Evolutionary conservation across 2,888 invertebrate species (phyloP), one percentile per base, ranked within the genome.

Genomic region (Chymomyza procnemis): DNA sequence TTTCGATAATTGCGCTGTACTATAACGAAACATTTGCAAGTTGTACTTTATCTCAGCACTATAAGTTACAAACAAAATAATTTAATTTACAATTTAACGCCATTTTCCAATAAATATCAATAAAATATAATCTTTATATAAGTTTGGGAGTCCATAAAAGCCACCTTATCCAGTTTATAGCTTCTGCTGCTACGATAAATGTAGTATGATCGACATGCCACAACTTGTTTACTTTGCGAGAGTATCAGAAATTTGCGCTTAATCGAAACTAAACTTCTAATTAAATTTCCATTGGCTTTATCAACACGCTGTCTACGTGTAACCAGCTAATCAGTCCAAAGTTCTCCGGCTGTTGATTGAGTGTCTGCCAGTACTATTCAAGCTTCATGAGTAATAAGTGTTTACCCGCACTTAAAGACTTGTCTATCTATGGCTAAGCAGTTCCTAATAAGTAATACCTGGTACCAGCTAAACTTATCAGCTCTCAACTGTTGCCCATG

Each of bases 361-460:
- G 30, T 26, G 34, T 41, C 34, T 41, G 14, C 48, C 12, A 30
- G 14, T 61, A 1, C 14, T 30, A 14, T 47, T 52, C 14, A n/a
- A 12, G 48, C 12, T 12, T 0, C 8, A 76, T 83, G 85, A 83
- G 78, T 83, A 85, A 85, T 71, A 8, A 64, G 22, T 41, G 50
- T 48, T 63, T 64, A 30, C 59, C 21, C 50, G 52, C 26, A 52
- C 59, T 26, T 52, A 30, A 18, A 56, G 34, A 48, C 18, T 18
- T 19, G 19, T 61, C 66, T 60, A 5, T 21, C 19, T 41, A 30
- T 48, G 41, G 54, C n/a, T 56, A 9, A 52, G 16, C 46, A 70
- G 65, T 52, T 64, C 34, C 26, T 18, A 48, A 46, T 34, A 54
- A 55, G n/a, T 8, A 46, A 19, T 50, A 48, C 30, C 50, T 26